phyloP scores from a whole-genome alignment of 2,888 invertebrate genomes.

The Megastigmus dorsalis region DNA sequence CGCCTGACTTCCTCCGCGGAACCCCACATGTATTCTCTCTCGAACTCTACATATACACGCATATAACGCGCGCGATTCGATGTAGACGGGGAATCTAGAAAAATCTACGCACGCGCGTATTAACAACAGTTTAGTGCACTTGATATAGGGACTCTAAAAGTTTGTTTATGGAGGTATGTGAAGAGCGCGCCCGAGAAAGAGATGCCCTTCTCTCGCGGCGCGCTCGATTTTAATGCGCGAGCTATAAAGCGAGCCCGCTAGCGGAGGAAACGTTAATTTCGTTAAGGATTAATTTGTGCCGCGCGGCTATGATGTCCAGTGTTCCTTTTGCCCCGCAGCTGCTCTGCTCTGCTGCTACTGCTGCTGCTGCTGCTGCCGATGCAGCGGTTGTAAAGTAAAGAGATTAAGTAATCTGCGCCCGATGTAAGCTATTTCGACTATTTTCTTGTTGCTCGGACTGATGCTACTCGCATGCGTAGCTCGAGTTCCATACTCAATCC shows the following conservation, averaged over 20 bases:
- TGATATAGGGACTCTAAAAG: constrained; percentile 46
- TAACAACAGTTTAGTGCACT: constrained; percentile 20
- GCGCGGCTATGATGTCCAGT: too few species aligned
- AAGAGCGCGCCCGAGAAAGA: constrained; percentile 13
- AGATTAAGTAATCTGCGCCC: constrained; percentile 16
- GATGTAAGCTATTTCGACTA: constrained; percentile 4
- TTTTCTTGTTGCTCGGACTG: too few species aligned
- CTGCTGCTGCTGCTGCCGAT: too few species aligned
- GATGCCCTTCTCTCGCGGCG: not conserved
- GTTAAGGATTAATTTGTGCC: constrained; percentile 31
- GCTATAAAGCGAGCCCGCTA: too few species aligned
- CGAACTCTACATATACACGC: too few species aligned
- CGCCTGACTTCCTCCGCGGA: not conserved
- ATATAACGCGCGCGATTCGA: too few species aligned
- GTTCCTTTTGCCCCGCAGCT: too few species aligned
- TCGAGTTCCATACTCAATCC: too few species aligned
- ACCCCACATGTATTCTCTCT: not conserved
- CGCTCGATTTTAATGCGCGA: constrained; percentile 9
- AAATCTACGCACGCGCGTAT: not conserved
- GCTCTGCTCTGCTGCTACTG: too few species aligned
- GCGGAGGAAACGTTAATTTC: constrained; percentile 20
- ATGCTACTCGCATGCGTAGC: too few species aligned
- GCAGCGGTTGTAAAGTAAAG: not conserved
- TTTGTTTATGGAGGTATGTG: constrained; percentile 49
- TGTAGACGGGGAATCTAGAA: constrained; percentile 6